Conservation (phyloP, 1,140 invertebrate genomes). For the Zaprionus ghesquierei region DNA sequence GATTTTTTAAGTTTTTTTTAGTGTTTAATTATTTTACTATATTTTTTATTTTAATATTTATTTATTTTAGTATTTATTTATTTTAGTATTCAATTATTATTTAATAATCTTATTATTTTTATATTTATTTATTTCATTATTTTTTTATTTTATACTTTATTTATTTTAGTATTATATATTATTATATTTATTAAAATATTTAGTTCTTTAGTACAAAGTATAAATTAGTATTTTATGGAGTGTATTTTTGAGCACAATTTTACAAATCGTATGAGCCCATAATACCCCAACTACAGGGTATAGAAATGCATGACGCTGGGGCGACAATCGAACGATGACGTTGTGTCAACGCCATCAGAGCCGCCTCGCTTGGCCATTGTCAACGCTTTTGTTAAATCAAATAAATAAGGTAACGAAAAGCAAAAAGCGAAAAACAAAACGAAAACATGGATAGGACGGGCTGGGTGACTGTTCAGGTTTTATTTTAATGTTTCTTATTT, state of each 20-base stretch:
- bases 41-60: no score
- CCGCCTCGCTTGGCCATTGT: conserved; percentile 40
- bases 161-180: no score
- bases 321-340: conserved; percentile 46
- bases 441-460: conserved; percentile 27
- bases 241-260: neutral
- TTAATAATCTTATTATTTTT: no score
- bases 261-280: neutral
- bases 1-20: no score
- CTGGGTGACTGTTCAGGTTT: conserved; percentile 31
- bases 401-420: conserved; percentile 56
- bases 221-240: no score
- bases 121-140: no score
- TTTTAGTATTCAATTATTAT: no score
- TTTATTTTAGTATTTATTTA: no score
- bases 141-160: no score
- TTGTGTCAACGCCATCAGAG: conserved; percentile 53
- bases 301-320: conserved; percentile 18
- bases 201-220: no score
- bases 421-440: conserved; percentile 40
- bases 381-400: conserved; percentile 49
- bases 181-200: no score
- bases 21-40: no score
- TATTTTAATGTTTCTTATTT: neutral
- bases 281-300: neutral